These are phyloP conservation scores for Cygnus atratus DNA, from an alignment of 2,113 vertebrate genomes.

Conservation along the genomic window DNA sequence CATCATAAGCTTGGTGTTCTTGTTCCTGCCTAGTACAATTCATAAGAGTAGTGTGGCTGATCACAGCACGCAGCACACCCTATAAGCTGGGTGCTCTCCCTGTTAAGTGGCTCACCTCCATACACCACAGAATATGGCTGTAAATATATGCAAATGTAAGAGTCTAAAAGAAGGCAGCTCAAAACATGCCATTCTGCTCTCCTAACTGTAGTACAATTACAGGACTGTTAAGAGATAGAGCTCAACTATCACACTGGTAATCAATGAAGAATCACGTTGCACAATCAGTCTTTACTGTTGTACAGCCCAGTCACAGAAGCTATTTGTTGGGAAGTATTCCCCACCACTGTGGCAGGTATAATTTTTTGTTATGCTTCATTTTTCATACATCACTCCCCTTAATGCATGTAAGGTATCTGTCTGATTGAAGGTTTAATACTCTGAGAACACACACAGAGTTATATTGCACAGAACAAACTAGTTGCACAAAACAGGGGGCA, in stretches of 20 bases:
- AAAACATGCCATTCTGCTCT: background rate
- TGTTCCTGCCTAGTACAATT: background rate
- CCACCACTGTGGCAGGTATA: background rate
- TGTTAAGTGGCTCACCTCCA: background rate
- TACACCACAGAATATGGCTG: background rate
- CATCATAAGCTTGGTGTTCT: background rate
- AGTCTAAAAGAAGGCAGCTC: background rate
- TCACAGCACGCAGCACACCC: background rate
- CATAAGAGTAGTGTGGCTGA: background rate
- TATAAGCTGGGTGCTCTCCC: background rate
- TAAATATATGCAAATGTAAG: background rate
- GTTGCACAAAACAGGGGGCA: background rate
- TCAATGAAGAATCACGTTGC: background rate
- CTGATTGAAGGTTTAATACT: background rate
- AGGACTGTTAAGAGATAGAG: background rate
- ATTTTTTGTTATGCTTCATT: background rate
- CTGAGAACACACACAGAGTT: background rate
- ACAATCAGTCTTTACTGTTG: background rate
- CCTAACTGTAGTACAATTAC: rapidly evolving
- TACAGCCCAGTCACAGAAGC: background rate
- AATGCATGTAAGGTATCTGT: background rate
- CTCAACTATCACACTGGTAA: background rate
- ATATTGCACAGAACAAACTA: background rate
- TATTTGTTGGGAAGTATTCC: background rate
- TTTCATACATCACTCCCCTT: rapidly evolving